A percentile compares a stretch with the other conserved stretches of the same genome.
Evolutionary conservation across 2,797 vertebrate genomes (phyloP).

Genomic region (Lepus townsendii): DNA sequence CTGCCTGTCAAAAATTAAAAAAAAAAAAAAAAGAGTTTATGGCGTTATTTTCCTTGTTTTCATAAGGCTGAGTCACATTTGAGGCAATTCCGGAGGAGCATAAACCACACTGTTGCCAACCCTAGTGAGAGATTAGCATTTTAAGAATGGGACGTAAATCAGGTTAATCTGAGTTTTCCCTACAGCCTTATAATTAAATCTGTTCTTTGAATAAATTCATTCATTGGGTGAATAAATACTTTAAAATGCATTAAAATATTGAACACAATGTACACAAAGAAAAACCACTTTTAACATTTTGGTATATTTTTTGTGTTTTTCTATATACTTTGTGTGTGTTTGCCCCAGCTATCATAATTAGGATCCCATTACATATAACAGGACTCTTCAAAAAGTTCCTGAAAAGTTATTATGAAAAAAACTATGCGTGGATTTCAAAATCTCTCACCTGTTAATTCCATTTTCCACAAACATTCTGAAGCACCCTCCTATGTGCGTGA

Average conservation of each 20-base stretch:
- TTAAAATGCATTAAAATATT: background rate
- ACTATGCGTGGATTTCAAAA: no score
- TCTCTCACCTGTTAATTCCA: no score
- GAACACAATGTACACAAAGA: background rate
- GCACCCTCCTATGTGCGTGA: background rate
- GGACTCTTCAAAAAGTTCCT: no score
- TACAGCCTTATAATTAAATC: background rate
- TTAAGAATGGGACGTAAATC: background rate
- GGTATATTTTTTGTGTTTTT: background rate
- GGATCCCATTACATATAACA: background rate
- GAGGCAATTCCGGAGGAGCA: background rate
- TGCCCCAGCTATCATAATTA: background rate
- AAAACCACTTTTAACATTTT: background rate
- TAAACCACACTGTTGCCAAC: background rate
- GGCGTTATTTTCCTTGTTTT: background rate
- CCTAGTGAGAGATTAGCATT: constrained; percentile 32
- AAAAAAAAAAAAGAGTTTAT: background rate
- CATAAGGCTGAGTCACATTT: background rate
- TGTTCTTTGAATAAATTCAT: background rate
- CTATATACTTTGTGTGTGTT: background rate
- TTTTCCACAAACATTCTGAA: no score
- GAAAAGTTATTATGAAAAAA: no score
- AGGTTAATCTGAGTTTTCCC: background rate
- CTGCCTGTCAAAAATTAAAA: no score
- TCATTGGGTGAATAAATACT: background rate